Evolutionary conservation across 2,888 invertebrate species (phyloP).

Genomic region (Norana najaformis): DNA sequence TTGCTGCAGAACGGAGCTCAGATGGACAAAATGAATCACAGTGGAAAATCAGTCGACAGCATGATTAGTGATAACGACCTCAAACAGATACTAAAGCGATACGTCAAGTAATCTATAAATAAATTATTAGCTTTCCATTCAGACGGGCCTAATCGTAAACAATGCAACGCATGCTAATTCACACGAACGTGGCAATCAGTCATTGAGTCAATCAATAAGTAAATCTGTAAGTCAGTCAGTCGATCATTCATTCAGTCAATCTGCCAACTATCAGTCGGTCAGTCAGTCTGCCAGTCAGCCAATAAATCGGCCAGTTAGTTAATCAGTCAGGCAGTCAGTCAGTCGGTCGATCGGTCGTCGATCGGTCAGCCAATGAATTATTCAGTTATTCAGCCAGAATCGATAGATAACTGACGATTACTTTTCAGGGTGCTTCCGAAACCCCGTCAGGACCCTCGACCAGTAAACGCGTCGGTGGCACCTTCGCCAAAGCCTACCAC

Average conservation of each 20-base stretch:
- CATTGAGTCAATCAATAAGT: background rate
- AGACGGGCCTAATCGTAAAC: background rate
- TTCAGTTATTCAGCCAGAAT: background rate
- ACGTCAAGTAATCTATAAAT: constrained; percentile 3
- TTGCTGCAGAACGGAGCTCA: background rate
- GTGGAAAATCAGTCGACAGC: background rate
- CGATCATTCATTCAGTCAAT: background rate
- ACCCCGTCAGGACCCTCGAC: background rate
- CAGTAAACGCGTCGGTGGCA: background rate
- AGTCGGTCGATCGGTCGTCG: background rate
- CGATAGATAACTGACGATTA: background rate
- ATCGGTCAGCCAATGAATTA: no score
- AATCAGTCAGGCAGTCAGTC: no score
- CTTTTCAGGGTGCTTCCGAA: background rate
- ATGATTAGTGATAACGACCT: background rate
- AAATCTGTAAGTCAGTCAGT: background rate
- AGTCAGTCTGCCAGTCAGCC: background rate
- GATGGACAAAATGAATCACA: background rate
- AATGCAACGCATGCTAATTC: background rate
- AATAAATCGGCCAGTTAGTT: background rate
- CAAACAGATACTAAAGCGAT: background rate
- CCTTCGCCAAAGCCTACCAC: background rate
- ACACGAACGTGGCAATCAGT: background rate
- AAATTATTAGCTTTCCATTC: background rate
- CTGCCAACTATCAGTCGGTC: no score